These are phyloP conservation scores for Anthophora plumipes DNA, from an alignment of 2,888 invertebrate species.

Conservation along the genomic window DNA sequence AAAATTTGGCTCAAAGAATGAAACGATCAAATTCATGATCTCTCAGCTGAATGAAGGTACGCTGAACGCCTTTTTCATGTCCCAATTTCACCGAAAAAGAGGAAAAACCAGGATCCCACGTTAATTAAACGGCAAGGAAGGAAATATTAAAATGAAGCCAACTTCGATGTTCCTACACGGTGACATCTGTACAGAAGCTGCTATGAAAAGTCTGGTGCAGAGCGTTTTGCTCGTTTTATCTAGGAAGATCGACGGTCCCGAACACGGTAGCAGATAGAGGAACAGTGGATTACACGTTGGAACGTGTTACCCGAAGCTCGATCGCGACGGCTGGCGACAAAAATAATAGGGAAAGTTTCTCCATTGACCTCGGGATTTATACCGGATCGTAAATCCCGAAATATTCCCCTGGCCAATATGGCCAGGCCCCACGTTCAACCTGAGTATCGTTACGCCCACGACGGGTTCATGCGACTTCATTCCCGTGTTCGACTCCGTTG, in stretches of 20 bases:
- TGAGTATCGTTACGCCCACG: conserved; percentile 17
- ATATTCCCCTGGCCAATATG: conserved; percentile 50
- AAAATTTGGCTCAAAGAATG: too few relatives aligned
- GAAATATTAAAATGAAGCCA: neutral
- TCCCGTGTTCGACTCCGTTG: conserved; percentile 1
- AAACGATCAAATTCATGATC: too few relatives aligned
- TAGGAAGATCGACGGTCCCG: conserved; percentile 9
- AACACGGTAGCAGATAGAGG: conserved; percentile 17
- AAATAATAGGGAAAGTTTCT: conserved; percentile 66
- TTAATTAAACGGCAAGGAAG: neutral
- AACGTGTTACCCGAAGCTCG: conserved; percentile 33
- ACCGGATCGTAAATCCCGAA: conserved; percentile 45
- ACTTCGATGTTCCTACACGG: neutral
- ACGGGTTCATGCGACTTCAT: conserved; percentile 26
- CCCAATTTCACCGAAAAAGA: too few relatives aligned
- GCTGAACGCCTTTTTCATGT: too few relatives aligned
- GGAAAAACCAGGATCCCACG: too few relatives aligned
- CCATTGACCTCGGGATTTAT: conserved; percentile 63
- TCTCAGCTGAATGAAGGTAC: too few relatives aligned
- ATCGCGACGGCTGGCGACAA: conserved; percentile 45
- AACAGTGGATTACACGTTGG: conserved; percentile 44
- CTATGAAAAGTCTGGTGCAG: neutral
- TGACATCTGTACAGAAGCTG: neutral
- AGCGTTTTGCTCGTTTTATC: conserved; percentile 6
- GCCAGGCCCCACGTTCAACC: neutral